These are phyloP conservation scores for Sapajus apella DNA, from an alignment of 2,113 vertebrate species.

Conservation along the genomic window DNA sequence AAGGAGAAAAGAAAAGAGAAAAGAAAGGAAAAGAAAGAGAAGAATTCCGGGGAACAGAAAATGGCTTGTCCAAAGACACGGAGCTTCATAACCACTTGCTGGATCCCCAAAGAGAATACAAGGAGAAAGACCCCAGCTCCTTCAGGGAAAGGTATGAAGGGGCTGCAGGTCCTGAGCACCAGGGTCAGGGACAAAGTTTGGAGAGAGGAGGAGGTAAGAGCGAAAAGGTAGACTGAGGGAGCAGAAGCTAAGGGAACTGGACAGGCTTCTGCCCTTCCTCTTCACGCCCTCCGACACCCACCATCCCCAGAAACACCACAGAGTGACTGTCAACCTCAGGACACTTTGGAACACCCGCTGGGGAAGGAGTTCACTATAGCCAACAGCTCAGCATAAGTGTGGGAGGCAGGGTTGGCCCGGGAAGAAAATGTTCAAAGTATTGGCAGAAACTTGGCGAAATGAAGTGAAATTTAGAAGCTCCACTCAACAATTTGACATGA, in stretches of 20 bases:
- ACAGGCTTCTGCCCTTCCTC: neutral
- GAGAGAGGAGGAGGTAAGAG: neutral
- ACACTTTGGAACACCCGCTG: neutral
- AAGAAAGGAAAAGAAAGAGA: neutral
- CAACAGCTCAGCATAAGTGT: neutral
- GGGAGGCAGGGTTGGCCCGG: neutral
- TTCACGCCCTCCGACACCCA: rapidly evolving
- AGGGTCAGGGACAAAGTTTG: neutral
- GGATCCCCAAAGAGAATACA: too few species aligned
- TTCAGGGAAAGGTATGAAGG: neutral
- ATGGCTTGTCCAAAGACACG: rapidly evolving
- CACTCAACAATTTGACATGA: neutral
- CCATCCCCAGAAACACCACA: neutral
- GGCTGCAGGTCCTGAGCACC: neutral
- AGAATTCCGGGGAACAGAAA: neutral
- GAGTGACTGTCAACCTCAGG: too few species aligned
- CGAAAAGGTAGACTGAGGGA: neutral
- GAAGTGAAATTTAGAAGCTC: neutral
- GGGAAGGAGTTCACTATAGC: neutral
- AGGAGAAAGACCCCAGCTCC: neutral
- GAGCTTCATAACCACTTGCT: rapidly evolving
- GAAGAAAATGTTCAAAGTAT: neutral
- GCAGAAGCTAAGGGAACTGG: neutral
- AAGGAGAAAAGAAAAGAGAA: too few species aligned
- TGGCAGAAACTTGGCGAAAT: neutral